phyloP scores from a whole-genome alignment of 2,888 invertebrate genomes.

The Hetaerina titia region DNA sequence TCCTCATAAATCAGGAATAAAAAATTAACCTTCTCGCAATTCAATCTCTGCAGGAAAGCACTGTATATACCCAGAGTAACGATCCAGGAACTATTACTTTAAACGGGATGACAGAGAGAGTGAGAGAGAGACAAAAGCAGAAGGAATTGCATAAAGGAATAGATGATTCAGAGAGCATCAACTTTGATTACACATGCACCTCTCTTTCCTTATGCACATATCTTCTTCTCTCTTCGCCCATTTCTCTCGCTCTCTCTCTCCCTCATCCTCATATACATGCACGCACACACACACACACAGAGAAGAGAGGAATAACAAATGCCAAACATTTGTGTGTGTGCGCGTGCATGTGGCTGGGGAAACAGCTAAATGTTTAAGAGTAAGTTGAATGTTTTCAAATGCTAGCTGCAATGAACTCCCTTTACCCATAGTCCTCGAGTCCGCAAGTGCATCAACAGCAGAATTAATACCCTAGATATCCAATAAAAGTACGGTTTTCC shows the following conservation, averaged over 20 bases:
- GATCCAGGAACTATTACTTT: constrained; percentile 28
- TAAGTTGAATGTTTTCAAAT: not conserved
- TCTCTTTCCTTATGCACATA: no score
- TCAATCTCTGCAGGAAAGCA: not conserved
- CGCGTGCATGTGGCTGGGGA: not conserved
- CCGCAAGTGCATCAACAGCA: not conserved
- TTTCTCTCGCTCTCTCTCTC: no score
- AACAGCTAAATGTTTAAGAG: not conserved
- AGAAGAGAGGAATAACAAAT: not conserved
- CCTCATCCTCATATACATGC: not conserved
- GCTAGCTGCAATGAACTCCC: not conserved
- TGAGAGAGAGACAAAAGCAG: not conserved
- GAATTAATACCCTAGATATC: not conserved
- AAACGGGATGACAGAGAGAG: not conserved
- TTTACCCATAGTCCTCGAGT: not conserved
- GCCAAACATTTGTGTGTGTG: not conserved
- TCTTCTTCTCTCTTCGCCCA: no score
- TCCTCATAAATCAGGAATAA: not conserved
- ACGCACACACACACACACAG: not conserved
- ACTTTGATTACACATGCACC: not conserved
- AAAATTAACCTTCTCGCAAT: not conserved
- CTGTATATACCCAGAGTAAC: constrained; percentile 24
- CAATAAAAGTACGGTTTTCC: not conserved
- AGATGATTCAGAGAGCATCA: not conserved
- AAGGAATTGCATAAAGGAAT: not conserved